phyloP scores from a whole-genome alignment of 37 sponge, comb jelly and placozoan species.

The Spongilla lacustris region DNA sequence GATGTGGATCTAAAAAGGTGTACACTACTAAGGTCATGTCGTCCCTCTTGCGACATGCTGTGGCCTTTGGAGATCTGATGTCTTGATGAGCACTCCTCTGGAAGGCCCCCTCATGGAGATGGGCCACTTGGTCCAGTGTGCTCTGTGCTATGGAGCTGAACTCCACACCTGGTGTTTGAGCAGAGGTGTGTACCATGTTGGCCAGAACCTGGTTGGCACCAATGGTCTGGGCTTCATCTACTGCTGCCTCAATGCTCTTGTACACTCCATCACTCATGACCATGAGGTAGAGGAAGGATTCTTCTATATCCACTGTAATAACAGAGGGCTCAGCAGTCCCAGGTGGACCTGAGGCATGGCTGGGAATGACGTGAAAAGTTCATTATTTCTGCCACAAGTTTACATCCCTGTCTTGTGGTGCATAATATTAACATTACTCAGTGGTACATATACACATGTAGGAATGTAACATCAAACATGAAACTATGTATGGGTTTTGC shows the following conservation, averaged over 20 bases:
- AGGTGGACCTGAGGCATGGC: slow-evolving; percentile 43
- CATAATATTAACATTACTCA: too few species aligned
- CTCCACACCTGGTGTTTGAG: neutral
- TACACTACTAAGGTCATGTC: slow-evolving; percentile 84
- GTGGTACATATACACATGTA: too few species aligned
- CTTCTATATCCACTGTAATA: neutral
- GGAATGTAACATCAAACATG: too few species aligned
- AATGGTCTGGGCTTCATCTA: neutral
- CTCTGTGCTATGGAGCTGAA: slow-evolving; percentile 22
- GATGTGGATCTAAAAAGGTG: slow-evolving; percentile 9
- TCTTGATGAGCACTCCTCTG: slow-evolving; percentile 25
- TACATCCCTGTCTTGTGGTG: too few species aligned
- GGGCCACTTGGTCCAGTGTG: slow-evolving; percentile 43
- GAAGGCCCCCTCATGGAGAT: slow-evolving; percentile 42
- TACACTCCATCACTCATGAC: slow-evolving; percentile 91
- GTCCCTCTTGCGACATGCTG: slow-evolving; percentile 74
- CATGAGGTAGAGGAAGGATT: slow-evolving; percentile 58
- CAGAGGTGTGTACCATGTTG: slow-evolving; percentile 16
- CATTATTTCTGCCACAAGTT: neutral
- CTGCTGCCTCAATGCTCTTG: slow-evolving; percentile 71
- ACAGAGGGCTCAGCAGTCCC: slow-evolving; percentile 68
- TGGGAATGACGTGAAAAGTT: neutral
- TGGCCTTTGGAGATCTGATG: slow-evolving; percentile 29
- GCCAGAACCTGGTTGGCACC: slow-evolving; percentile 41
- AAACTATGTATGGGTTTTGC: too few species aligned